phyloP scores from a whole-genome alignment of 2,113 vertebrate species.

The Strigops habroptila region DNA sequence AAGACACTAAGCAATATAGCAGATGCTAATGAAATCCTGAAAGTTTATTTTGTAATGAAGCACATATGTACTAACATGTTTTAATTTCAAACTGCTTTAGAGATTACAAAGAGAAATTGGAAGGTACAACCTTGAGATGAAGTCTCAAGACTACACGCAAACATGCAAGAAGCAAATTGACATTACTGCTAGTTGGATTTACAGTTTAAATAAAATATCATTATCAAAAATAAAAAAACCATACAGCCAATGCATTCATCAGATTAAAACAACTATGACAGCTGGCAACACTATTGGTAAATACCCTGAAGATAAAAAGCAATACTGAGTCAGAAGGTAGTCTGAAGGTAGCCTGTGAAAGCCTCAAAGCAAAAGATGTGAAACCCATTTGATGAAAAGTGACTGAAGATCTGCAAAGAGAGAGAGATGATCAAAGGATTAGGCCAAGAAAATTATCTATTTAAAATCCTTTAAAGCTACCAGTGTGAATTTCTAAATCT shows the following conservation, averaged over 20 bases:
- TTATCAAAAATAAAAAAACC: background rate
- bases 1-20: background rate
- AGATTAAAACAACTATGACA: background rate
- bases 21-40: conserved; percentile 42
- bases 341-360: background rate
- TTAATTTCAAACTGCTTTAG: background rate
- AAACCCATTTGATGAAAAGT: background rate
- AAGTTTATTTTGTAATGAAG: conserved; percentile 34
- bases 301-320: background rate
- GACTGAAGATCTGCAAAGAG: background rate
- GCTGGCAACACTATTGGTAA: background rate
- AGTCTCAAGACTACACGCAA: background rate
- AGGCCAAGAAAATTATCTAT: background rate
- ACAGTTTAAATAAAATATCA: background rate
- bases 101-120: background rate
- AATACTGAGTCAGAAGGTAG: background rate
- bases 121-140: background rate
- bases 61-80: conserved; percentile 7
- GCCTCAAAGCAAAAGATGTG: background rate
- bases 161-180: background rate
- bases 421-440: conserved; percentile 5
- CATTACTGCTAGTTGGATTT: background rate
- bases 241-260: background rate
- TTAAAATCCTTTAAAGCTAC: conserved; percentile 15
- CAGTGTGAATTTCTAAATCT: background rate